Conservation (phyloP, 1,140 invertebrate species). For the Microplitis demolitor region DNA sequence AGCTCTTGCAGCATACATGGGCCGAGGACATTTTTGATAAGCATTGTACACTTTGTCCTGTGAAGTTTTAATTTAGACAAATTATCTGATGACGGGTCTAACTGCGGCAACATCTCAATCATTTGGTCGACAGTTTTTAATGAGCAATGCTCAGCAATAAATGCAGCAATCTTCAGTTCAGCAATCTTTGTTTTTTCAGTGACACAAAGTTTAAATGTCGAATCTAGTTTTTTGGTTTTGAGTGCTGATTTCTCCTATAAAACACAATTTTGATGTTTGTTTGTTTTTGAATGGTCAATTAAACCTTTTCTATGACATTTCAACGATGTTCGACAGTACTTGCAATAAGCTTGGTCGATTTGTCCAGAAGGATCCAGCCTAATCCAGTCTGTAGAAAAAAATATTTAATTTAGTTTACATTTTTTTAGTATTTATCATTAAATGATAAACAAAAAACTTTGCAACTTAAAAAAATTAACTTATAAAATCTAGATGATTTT, state of each 20-base stretch:
- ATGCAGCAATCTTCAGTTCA: slow-evolving; percentile 49
- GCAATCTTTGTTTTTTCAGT: slow-evolving; percentile 37
- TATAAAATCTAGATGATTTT: too few species aligned
- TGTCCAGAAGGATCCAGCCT: not conserved
- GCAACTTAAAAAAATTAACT: too few species aligned
- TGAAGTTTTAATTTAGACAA: slow-evolving; percentile 42
- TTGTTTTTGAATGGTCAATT: not conserved
- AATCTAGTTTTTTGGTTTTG: not conserved
- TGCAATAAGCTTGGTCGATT: not conserved
- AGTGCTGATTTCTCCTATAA: not conserved
- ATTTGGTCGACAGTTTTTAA: slow-evolving; percentile 46
- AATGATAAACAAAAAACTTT: too few species aligned
- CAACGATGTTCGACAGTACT: not conserved
- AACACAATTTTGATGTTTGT: slow-evolving; percentile 18
- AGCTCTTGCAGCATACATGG: slow-evolving; percentile 41
- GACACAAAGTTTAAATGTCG: slow-evolving; percentile 5
- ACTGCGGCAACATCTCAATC: slow-evolving; percentile 31
- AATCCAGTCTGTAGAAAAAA: not conserved
- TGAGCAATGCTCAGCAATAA: slow-evolving; percentile 47
- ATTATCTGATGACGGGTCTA: slow-evolving; percentile 37
- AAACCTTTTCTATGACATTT: slow-evolving; percentile 22
- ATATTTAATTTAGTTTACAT: too few species aligned
- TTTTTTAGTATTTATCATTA: too few species aligned
- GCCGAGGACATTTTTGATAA: slow-evolving; percentile 45
- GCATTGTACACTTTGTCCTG: slow-evolving; percentile 41